These are phyloP conservation scores for Lamellibrachia luymesi DNA, from an alignment of 1,140 invertebrate genomes.

Conservation along the genomic window DNA sequence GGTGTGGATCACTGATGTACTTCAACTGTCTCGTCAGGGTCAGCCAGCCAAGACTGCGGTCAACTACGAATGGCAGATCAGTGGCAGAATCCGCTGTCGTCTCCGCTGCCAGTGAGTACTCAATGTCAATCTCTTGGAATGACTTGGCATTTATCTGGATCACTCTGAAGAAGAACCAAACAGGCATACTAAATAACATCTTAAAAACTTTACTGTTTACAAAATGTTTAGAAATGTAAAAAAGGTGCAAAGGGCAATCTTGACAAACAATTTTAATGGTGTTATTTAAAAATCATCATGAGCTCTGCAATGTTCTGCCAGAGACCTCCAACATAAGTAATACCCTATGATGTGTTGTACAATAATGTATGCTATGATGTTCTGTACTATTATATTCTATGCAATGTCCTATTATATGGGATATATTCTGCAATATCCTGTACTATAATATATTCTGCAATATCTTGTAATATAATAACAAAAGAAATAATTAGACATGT, in stretches of 20 bases:
- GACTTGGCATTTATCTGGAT: slow-evolving; percentile 17
- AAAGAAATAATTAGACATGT: no score
- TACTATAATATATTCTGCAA: no score
- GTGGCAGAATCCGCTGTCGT: neutral
- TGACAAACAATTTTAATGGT: no score
- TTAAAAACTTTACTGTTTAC: neutral
- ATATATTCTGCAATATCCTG: no score
- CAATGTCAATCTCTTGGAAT: slow-evolving; percentile 23
- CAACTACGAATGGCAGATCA: neutral
- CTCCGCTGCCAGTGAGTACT: slow-evolving; percentile 6
- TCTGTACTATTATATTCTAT: no score
- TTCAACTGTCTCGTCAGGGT: slow-evolving; percentile 5
- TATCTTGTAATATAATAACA: no score
- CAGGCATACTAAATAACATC: neutral
- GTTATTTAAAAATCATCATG: no score
- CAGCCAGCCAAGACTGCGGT: neutral
- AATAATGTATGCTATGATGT: no score
- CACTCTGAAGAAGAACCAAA: slow-evolving; percentile 10
- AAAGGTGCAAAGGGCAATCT: neutral
- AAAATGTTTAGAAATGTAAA: neutral
- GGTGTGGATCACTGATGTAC: slow-evolving; percentile 17
- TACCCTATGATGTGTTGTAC: no score
- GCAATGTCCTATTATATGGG: no score
- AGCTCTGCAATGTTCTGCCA: no score
- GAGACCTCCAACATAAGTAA: no score